A percentile compares a stretch with the other conserved stretches of the same genome.
Evolutionary conservation across 2,113 vertebrate species (phyloP).

Genomic region (Aldabrachelys gigantea): DNA sequence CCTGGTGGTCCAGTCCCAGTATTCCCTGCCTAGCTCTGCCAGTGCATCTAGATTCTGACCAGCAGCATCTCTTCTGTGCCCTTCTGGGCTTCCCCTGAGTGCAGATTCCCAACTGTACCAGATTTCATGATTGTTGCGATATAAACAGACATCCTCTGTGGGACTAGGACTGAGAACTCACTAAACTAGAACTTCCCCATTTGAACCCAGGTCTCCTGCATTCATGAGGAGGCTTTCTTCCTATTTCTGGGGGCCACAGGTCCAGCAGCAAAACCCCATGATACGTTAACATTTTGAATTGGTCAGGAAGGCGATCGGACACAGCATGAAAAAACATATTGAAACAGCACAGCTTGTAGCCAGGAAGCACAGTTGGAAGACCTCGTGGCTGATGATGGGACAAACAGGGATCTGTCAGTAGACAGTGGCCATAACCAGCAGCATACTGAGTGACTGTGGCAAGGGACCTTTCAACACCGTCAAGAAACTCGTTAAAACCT

Average conservation of each 20-base stretch:
- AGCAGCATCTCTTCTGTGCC: not conserved
- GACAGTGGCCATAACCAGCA: not conserved
- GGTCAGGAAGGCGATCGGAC: not conserved
- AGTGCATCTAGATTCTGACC: not conserved
- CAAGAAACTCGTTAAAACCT: not conserved
- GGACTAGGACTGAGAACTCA: not conserved
- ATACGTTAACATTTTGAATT: not conserved
- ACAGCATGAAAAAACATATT: not conserved
- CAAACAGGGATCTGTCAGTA: not conserved
- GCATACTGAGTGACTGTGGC: accelerated
- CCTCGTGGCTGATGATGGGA: not conserved
- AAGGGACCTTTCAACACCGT: not conserved
- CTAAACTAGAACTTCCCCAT: not conserved
- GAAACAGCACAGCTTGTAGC: not conserved
- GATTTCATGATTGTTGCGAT: not conserved
- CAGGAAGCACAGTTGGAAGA: not conserved
- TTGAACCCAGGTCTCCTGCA: not conserved
- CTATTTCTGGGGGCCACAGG: not conserved
- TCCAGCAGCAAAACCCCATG: not conserved
- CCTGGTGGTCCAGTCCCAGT: not conserved
- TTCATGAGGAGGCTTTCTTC: not conserved
- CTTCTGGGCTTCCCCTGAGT: not conserved
- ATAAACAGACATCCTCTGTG: not conserved
- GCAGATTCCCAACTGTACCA: not conserved
- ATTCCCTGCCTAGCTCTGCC: not conserved